Percentiles rank a stretch among this genome's conserved stretches.
Evolutionary conservation across 2,888 invertebrate genomes (phyloP).

Genomic region (Caenorhabditis sulstoni): DNA sequence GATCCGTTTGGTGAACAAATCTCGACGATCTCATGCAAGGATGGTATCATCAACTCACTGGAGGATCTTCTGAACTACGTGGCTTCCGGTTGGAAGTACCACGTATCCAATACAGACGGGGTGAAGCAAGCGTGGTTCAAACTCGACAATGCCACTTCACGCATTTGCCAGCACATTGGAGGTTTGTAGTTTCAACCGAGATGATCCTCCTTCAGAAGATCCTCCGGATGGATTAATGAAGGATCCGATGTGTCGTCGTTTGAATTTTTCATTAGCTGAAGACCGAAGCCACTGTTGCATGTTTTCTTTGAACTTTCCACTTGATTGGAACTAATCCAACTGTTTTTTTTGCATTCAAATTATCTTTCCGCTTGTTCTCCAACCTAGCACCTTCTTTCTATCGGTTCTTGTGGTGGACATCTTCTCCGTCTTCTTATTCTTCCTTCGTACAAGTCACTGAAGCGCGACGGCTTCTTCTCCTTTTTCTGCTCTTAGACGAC

Average conservation of each 20-base stretch:
- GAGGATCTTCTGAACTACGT: conserved; percentile 76
- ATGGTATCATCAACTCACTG: conserved; percentile 70
- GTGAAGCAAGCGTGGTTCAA: conserved; percentile 76
- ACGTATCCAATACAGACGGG: conserved; percentile 78
- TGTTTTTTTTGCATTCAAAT: conserved; percentile 23
- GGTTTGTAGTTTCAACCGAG: conserved; percentile 42
- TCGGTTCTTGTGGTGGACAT: conserved; percentile 37
- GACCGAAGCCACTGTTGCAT: neutral
- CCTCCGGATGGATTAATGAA: conserved; percentile 19
- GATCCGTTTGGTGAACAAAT: conserved; percentile 65
- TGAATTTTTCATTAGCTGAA: conserved; percentile 32
- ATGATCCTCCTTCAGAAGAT: neutral
- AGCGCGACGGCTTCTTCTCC: conserved; percentile 44
- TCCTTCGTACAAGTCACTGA: conserved; percentile 33
- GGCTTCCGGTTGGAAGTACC: conserved; percentile 79
- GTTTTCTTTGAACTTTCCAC: conserved; percentile 9
- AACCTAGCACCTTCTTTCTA: neutral
- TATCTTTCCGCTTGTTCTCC: neutral
- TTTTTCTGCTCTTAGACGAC: conserved; percentile 16
- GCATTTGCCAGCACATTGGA: conserved; percentile 74
- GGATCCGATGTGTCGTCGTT: conserved; percentile 14
- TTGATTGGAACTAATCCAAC: neutral
- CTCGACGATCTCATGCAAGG: conserved; percentile 72
- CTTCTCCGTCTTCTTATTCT: neutral
- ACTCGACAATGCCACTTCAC: conserved; percentile 74